Evolutionary conservation across 2,113 vertebrate species (phyloP), one percentile per base, ranked within the genome.

Genomic region (Dicaeum eximium): DNA sequence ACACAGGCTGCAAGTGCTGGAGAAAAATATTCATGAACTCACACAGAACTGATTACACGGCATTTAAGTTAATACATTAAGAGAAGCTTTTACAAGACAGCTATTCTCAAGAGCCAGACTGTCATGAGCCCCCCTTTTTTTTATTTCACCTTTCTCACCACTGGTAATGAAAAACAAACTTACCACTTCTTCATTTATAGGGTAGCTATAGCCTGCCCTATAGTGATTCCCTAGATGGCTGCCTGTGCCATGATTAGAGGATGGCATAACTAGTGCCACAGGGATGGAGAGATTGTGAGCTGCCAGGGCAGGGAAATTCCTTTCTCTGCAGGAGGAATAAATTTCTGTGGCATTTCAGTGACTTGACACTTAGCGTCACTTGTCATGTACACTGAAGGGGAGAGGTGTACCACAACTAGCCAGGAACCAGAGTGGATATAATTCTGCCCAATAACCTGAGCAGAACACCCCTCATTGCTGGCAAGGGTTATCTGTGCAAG

Each of bases 51-150:
- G 40, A 87, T 92, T 82, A 91, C 89, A 88, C 62, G 82, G 70
- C 48, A 12, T 53, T 92, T 66, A 56, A 86, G 80, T 92, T 93
- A 82, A 92, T 93, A 71, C 95, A 96, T 91, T 97, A 87, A 75
- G 31, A 72, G 57, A 81, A 85, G 57, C 24, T 71, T 93, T 95
- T 80, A 92, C 69, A 60, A 73, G 81, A 77, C 50, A 66, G 66
- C 42, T 78, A 35, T 67, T 91, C 48, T 72, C 64, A 37, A 4
- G 8, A 81, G 50, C 31, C 22, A 37, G 28, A 35, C 6, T 92
- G 30, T 38, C 50, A 18, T 8, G 2, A 93, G 27, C 23, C 14
- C 2, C 9, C 13, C 21, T 72, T 65, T n/a, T 44, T 33, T 77
- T 20, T 6, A 47, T 13, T 73, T 74, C 28, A 57, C 53, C 56